A percentile compares a stretch with the other conserved stretches of the same genome.
phyloP scores from a whole-genome alignment of 2,113 vertebrate genomes.

The Casuarius casuarius region DNA sequence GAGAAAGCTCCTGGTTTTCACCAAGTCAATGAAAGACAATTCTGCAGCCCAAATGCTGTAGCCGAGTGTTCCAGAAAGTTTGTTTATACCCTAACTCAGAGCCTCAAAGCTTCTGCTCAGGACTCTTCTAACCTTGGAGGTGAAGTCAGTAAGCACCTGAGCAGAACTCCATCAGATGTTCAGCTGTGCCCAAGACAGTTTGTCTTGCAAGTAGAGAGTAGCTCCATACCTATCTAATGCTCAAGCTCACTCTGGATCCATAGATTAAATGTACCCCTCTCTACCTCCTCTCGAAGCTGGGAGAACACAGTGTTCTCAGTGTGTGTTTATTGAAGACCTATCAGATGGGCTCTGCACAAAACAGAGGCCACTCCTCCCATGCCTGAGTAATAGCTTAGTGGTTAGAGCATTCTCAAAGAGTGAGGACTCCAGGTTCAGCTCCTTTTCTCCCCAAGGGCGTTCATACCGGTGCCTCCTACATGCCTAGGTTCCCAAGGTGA shows the following conservation, averaged over 20 bases:
- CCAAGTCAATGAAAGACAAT: not conserved
- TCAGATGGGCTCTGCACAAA: constrained; percentile 67
- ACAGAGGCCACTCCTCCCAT: constrained; percentile 37
- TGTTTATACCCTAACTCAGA: not conserved
- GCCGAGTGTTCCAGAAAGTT: not conserved
- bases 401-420: constrained; percentile 43
- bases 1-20: not conserved
- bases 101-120: not conserved
- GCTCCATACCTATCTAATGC: not conserved
- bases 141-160: not conserved
- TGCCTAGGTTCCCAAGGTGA: not conserved
- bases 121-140: not conserved
- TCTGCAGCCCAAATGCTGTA: not conserved
- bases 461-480: not conserved
- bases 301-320: constrained; percentile 48
- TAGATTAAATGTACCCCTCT: constrained; percentile 13
- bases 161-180: not conserved
- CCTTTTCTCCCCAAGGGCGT: constrained; percentile 29
- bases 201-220: not conserved
- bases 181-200: not conserved
- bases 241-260: not conserved
- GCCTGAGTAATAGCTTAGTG: constrained; percentile 28
- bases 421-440: constrained; percentile 16
- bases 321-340: constrained; percentile 58
- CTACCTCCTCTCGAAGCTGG: not conserved